These are phyloP conservation scores for Latrodectus elegans DNA, from an alignment of 2,888 invertebrate species.

Conservation along the genomic window DNA sequence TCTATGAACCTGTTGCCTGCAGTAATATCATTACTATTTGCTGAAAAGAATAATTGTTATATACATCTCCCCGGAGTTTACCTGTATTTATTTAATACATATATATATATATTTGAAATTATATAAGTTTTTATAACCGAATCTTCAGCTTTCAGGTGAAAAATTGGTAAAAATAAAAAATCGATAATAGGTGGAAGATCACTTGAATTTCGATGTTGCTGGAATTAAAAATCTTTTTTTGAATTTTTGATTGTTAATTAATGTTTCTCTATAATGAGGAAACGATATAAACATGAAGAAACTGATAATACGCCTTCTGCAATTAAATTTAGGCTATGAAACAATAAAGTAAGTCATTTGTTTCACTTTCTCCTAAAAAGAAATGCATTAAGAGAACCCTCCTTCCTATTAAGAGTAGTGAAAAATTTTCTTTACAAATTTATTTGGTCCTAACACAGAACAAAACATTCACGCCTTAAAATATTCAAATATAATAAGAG, in stretches of 20 bases:
- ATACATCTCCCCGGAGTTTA: neutral
- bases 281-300: constrained; percentile 12
- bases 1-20: constrained; percentile 41
- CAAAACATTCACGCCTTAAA: too few relatives aligned
- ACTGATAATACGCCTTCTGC: neutral
- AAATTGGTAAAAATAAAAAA: too few relatives aligned
- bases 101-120: neutral
- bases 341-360: constrained; percentile 16
- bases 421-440: too few relatives aligned
- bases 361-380: neutral
- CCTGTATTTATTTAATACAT: neutral
- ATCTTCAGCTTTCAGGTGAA: too few relatives aligned
- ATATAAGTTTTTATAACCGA: too few relatives aligned
- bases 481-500: too few relatives aligned
- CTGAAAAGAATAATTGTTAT: neutral
- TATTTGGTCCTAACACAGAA: too few relatives aligned
- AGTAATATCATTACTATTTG: neutral
- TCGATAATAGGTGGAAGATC: neutral
- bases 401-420: too few relatives aligned
- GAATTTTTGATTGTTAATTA: neutral
- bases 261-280: neutral
- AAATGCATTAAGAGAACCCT: neutral
- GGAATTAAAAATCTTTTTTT: neutral
- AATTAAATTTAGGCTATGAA: constrained; percentile 15
- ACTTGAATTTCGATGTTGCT: neutral